phyloP scores from a whole-genome alignment of 2,113 vertebrate species.

The Nerophis lumbriciformis region DNA sequence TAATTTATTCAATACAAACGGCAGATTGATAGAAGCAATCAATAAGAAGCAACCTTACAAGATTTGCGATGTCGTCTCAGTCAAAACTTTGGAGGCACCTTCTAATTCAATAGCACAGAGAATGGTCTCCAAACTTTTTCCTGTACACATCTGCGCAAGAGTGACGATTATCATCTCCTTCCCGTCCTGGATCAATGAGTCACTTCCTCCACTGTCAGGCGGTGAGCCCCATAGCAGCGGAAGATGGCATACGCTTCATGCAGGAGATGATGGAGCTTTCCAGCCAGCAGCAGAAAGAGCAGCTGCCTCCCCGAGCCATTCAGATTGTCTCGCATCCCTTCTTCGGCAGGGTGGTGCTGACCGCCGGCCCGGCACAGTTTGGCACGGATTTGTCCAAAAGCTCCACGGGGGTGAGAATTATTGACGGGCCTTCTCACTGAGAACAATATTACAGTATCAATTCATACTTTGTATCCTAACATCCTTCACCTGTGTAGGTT shows the following conservation, averaged over 20 bases:
- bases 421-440: background rate
- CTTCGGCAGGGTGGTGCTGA: conserved; percentile 93
- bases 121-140: no score
- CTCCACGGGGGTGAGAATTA: conserved; percentile 78
- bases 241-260: conserved; percentile 97
- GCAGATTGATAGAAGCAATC: no score
- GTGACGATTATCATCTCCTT: background rate
- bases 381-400: conserved; percentile 92
- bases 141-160: background rate
- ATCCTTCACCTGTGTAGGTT: conserved; percentile 65
- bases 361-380: conserved; percentile 95
- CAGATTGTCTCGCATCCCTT: conserved; percentile 95
- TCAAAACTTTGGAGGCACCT: no score
- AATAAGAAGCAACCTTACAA: no score
- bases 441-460: no score
- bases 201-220: conserved; percentile 69
- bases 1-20: no score
- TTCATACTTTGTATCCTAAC: no score
- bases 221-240: conserved; percentile 89
- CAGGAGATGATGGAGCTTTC: conserved; percentile 99
- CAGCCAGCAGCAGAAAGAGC: conserved; percentile 97
- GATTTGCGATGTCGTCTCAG: no score
- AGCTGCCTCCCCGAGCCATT: conserved; percentile 92
- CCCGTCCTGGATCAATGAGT: background rate
- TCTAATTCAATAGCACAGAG: no score